Percentiles rank a stretch among this genome's conserved stretches.
Conservation (phyloP, 2,888 invertebrate genomes). For the Melitaea athalia region DNA sequence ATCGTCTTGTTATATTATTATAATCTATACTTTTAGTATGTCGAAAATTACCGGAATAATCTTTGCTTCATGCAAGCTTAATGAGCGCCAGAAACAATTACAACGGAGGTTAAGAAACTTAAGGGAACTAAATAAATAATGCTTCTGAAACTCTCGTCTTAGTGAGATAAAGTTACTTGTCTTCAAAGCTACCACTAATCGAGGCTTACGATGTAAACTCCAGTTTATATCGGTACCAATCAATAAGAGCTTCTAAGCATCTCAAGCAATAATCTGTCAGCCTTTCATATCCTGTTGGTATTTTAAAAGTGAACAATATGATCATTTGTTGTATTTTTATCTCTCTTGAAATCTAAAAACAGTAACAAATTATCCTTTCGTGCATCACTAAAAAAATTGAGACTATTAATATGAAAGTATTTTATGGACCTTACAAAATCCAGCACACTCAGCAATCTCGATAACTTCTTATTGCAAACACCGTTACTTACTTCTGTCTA, state of each 20-base stretch:
- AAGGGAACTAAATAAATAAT: constrained; percentile 48
- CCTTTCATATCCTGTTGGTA: constrained; percentile 1
- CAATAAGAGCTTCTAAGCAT: constrained; percentile 21
- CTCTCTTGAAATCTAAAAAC: no score
- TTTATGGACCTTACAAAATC: no score
- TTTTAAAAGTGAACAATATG: constrained; percentile 9
- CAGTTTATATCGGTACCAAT: constrained; percentile 28
- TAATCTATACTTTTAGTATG: not conserved
- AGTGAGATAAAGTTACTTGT: constrained; percentile 39
- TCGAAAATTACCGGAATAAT: not conserved
- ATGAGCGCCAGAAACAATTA: constrained; percentile 36
- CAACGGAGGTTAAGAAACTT: constrained; percentile 51
- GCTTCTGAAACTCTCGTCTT: constrained; percentile 37
- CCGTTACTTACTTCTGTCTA: no score
- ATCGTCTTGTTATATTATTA: not conserved
- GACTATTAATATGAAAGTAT: no score
- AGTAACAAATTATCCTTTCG: no score
- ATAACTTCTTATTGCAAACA: no score
- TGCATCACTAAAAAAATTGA: no score
- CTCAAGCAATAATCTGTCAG: constrained; percentile 21
- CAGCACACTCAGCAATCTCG: no score
- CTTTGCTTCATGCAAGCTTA: constrained; percentile 32
- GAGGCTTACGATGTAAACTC: constrained; percentile 32
- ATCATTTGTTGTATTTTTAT: no score
- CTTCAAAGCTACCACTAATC: constrained; percentile 39